Evolutionary conservation across 1,140 invertebrate species (phyloP).

Genomic region (Homarus americanus): DNA sequence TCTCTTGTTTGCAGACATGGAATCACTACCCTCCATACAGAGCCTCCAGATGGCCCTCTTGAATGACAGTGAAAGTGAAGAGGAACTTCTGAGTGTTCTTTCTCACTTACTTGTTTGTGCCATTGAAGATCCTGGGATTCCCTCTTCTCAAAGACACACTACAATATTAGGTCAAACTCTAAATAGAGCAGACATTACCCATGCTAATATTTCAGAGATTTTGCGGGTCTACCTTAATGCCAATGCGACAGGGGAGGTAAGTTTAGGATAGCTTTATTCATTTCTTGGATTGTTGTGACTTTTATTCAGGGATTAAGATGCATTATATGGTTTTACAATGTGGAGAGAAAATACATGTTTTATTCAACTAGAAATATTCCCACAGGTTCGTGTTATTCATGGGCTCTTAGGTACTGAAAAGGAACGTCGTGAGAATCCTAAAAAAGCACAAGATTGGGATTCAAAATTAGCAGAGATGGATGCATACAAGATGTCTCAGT

Average conservation of each 20-base stretch:
- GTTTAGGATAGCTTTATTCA: slow-evolving; percentile 79
- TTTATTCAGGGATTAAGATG: no score
- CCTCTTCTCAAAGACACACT: slow-evolving; percentile 90
- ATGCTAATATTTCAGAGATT: slow-evolving; percentile 94
- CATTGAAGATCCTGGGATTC: slow-evolving; percentile 95
- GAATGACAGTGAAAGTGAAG: slow-evolving; percentile 90
- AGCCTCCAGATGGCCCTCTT: slow-evolving; percentile 91
- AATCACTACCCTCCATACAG: slow-evolving; percentile 90
- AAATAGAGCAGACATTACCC: slow-evolving; percentile 93
- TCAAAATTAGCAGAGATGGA: slow-evolving; percentile 72
- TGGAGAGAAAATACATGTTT: no score
- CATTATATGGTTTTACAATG: no score
- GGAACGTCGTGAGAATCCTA: slow-evolving; percentile 60
- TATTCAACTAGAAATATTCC: neutral
- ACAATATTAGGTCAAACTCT: slow-evolving; percentile 93
- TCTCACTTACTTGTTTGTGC: slow-evolving; percentile 94
- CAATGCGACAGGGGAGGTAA: slow-evolving; percentile 90
- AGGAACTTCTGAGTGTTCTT: slow-evolving; percentile 91
- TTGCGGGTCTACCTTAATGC: slow-evolving; percentile 93
- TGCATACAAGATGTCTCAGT: slow-evolving; percentile 84
- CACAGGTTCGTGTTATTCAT: slow-evolving; percentile 64
- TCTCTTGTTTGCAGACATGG: slow-evolving; percentile 84
- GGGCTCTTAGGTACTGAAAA: slow-evolving; percentile 69
- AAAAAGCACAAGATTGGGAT: slow-evolving; percentile 73
- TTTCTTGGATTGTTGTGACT: no score